Conservation (phyloP, 2,888 invertebrate genomes). For the Tupiocoris notatus region DNA sequence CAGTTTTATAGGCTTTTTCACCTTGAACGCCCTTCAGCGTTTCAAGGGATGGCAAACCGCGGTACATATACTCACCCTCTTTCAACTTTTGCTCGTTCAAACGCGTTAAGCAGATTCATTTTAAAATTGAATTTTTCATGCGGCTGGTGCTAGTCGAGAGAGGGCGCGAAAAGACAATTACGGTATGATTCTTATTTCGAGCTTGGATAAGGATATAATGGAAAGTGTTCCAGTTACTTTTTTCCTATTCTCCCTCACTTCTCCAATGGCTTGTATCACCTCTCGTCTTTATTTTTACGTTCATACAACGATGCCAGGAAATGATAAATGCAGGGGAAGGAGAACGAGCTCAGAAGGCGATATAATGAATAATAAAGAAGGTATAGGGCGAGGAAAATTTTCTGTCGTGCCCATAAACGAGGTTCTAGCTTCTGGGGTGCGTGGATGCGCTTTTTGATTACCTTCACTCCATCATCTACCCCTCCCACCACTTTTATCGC, state of each 20-base stretch:
- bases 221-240: conserved; percentile 39
- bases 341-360: conserved; percentile 30
- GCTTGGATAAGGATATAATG: conserved; percentile 38
- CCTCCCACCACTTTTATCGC: background rate
- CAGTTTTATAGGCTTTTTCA: conserved; percentile 19
- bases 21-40: background rate
- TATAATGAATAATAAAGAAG: conserved; percentile 45
- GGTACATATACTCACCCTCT: background rate
- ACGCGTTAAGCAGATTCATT: conserved; percentile 23
- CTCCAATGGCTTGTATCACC: background rate
- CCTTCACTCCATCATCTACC: background rate
- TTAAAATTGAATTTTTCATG: conserved; percentile 37
- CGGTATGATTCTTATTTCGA: conserved; percentile 35
- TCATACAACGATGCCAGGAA: background rate
- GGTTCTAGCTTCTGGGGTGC: conserved; percentile 18
- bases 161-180: conserved; percentile 34
- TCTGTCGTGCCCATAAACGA: conserved; percentile 27
- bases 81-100: background rate
- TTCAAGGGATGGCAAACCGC: background rate
- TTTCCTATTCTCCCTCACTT: background rate
- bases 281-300: background rate
- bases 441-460: conserved; percentile 22
- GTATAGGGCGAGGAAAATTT: conserved; percentile 20
- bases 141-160: background rate
- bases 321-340: conserved; percentile 33